Percentiles rank a stretch among this genome's conserved stretches.
phyloP scores from a whole-genome alignment of 2,797 vertebrate species.

The Myotis daubentonii region DNA sequence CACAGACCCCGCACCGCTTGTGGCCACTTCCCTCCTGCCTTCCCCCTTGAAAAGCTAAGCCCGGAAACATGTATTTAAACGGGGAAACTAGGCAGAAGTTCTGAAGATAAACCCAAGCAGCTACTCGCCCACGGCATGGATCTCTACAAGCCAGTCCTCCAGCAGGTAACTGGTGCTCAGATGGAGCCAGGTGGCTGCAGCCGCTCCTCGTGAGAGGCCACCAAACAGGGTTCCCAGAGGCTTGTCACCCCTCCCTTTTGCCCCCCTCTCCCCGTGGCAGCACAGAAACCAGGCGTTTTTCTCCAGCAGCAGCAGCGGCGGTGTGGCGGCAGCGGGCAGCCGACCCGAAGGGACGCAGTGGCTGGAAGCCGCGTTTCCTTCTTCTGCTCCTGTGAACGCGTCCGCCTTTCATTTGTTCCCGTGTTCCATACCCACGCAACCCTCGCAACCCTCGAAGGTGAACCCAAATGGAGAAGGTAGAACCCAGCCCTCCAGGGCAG shows the following conservation, averaged over 20 bases:
- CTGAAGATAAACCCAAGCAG: slow-evolving; percentile 31
- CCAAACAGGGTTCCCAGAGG: neutral
- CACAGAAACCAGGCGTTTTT: neutral
- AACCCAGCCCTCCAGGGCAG: neutral
- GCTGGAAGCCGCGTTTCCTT: neutral
- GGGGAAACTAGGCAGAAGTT: neutral
- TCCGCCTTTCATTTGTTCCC: neutral
- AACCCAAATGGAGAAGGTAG: neutral
- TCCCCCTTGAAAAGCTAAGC: neutral
- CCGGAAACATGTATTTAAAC: neutral
- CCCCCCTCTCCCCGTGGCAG: neutral
- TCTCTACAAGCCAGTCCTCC: neutral
- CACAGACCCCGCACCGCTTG: neutral
- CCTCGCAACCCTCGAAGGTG: neutral
- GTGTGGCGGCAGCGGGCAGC: rapidly evolving
- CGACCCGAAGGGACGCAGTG: neutral
- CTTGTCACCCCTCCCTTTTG: neutral
- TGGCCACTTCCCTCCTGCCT: neutral
- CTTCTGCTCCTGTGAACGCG: rapidly evolving
- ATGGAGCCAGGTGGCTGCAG: neutral
- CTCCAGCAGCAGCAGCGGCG: rapidly evolving
- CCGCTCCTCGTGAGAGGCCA: neutral
- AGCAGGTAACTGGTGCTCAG: neutral
- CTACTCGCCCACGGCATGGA: neutral
- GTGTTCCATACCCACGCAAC: neutral